Evolutionary conservation across 2,113 vertebrate species (phyloP), one percentile per base, ranked within the genome.

Genomic region (Rhinolophus ferrumequinum): DNA sequence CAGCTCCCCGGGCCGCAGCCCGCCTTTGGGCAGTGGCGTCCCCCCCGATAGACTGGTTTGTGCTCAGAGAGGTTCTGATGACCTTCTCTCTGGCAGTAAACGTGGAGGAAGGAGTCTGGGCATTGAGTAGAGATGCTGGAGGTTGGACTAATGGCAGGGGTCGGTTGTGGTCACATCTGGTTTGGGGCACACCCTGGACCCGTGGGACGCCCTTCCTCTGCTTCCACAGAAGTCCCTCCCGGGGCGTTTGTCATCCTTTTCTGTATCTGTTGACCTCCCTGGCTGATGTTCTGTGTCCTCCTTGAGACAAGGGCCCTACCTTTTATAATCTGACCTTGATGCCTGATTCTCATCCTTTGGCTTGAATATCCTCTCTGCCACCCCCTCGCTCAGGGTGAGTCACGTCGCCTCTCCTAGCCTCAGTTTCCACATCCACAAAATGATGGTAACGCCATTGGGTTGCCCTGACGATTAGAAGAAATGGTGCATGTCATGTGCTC

Each of bases 161-260:
- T 19, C 19, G 22, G n/a, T 3, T 24, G 64, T 28, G 8, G 19
- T 44, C 64, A 18, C 7, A 9, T n/a, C 58, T 84, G 81, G 10
- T 44, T 90, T 70, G 10, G 66, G 81, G 30, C 13, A 67, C 35
- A n/a, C 33, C 13, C 8, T 8, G 28, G 62, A 21, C 26, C 72
- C 18, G 76, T 6, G 18, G 18, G 16, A 0, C 54, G n/a, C 9
- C 10, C n/a, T 81, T 90, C 72, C 64, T 60, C 41, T 80, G 10
- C 22, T 62, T 11, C 47, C 38, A 26, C 22, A 9, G 1, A 90
- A 47, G 14, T 70, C 24, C 50, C 60, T 82, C 19, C 8, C 16
- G 3, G 35, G 11, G 21, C 0, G 0, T 66, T 62, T 35, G 0
- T 4, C 52, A 24, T 50, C 18, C 38, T 86, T 38, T 18, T 56